Percentiles rank a stretch among this genome's conserved stretches.
Evolutionary conservation across 2,888 invertebrate species (phyloP).

Genomic region (Melieria omissa): DNA sequence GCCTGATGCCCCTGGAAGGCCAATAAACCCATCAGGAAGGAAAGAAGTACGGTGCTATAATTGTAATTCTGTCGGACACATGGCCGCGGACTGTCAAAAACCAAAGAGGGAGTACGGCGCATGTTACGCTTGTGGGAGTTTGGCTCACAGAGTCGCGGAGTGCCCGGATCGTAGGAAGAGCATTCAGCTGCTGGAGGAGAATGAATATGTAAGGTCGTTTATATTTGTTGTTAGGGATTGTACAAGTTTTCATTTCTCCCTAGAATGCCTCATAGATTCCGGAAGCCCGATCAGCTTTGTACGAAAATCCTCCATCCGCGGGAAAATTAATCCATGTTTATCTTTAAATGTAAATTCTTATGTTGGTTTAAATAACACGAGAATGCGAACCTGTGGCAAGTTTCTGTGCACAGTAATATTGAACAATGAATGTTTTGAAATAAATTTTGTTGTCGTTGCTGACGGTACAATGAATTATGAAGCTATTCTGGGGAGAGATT

Average conservation of each 20-base stretch:
- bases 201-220: constrained; percentile 22
- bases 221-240: too few species aligned
- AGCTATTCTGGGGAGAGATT: constrained; percentile 26
- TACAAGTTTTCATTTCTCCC: too few species aligned
- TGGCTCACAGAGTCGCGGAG: constrained; percentile 24
- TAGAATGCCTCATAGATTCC: too few species aligned
- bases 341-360: too few species aligned
- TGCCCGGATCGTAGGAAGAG: constrained; percentile 25
- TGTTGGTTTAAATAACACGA: too few species aligned
- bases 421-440: too few species aligned
- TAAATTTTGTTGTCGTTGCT: constrained; percentile 30
- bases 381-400: too few species aligned
- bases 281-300: too few species aligned
- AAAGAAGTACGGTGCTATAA: constrained; percentile 34
- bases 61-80: constrained; percentile 38
- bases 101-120: constrained; percentile 37
- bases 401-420: too few species aligned
- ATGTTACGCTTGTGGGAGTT: constrained; percentile 37
- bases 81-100: constrained; percentile 33
- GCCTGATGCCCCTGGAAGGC: neutral
- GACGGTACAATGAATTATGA: constrained; percentile 33
- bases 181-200: constrained; percentile 8
- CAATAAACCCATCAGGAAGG: neutral
- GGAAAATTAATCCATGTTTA: too few species aligned
- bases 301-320: too few species aligned